A percentile compares a stretch with the other conserved stretches of the same genome.
Evolutionary conservation across 2,113 vertebrate genomes (phyloP).

Genomic region (Salvator merianae): DNA sequence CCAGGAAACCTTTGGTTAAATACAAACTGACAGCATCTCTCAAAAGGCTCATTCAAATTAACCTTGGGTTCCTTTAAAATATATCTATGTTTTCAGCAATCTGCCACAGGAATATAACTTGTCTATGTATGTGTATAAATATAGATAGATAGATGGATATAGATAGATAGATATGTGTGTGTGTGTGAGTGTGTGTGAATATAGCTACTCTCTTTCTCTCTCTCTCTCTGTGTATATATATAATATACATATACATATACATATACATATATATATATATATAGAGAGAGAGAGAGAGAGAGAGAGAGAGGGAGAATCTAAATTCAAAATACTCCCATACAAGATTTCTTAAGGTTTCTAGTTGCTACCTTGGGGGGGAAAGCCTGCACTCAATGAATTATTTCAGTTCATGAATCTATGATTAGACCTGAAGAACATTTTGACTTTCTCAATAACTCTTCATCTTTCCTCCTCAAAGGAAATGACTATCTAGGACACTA

Average conservation of each 20-base stretch:
- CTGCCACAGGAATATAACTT: constrained; percentile 17
- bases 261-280: constrained; percentile 36
- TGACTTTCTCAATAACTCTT: not conserved
- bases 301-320: not conserved
- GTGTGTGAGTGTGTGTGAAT: too few relatives aligned
- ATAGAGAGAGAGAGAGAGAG: not conserved
- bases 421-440: not conserved
- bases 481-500: not conserved
- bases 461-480: not conserved
- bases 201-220: too few relatives aligned
- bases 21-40: constrained; percentile 49
- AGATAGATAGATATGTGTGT: too few relatives aligned
- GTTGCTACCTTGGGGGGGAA: not conserved
- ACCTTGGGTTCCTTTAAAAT: constrained; percentile 42
- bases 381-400: not conserved
- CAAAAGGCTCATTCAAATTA: constrained; percentile 43
- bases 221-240: too few relatives aligned
- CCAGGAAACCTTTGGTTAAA: constrained; percentile 43
- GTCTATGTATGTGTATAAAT: too few relatives aligned
- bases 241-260: too few relatives aligned
- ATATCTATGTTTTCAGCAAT: constrained; percentile 16
- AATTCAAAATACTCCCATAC: constrained; percentile 17
- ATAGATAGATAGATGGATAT: too few relatives aligned
- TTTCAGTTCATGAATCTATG: not conserved
- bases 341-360: not conserved